phyloP scores from a whole-genome alignment of 2,797 vertebrate genomes.

The Taenioides sp. region DNA sequence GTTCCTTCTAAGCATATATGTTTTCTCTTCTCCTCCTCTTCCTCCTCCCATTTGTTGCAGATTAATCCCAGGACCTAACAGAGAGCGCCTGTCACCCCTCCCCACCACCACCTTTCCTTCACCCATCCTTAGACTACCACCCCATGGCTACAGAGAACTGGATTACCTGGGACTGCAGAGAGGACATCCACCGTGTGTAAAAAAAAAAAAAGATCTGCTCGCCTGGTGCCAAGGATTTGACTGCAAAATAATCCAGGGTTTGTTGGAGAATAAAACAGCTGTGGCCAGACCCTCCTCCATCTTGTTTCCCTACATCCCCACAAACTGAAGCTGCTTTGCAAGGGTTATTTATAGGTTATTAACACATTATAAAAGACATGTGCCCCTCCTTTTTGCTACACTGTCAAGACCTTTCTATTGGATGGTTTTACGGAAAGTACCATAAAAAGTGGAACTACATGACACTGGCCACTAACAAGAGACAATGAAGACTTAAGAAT shows the following conservation, averaged over 20 bases:
- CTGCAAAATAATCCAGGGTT: conserved; percentile 72
- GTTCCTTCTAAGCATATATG: conserved; percentile 69
- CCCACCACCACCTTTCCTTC: conserved; percentile 30
- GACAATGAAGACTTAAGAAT: conserved; percentile 18
- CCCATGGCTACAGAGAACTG: conserved; percentile 83
- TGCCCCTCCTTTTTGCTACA: conserved; percentile 37
- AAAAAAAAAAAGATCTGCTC: conserved; percentile 73
- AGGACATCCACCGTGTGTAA: conserved; percentile 70
- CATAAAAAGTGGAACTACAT: conserved; percentile 18
- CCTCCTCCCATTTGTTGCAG: conserved; percentile 81
- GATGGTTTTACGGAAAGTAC: conserved; percentile 73
- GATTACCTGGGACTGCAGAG: conserved; percentile 84
- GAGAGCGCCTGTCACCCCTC: conserved; percentile 74
- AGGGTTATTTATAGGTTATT: conserved; percentile 67
- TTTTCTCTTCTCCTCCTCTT: conserved; percentile 57
- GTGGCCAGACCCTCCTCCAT: conserved; percentile 55
- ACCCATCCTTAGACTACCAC: conserved; percentile 74
- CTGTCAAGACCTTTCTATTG: conserved; percentile 46
- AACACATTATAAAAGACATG: conserved; percentile 66
- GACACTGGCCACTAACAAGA: conserved; percentile 14
- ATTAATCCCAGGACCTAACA: conserved; percentile 98
- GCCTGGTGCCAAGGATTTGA: conserved; percentile 76
- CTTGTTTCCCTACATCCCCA: conserved; percentile 32
- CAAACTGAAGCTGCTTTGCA: conserved; percentile 57
- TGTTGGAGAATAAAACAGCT: conserved; percentile 69